Base-by-base conservation (phyloP, 2,888 invertebrate species). In the Parnassius smintheus region DNA sequence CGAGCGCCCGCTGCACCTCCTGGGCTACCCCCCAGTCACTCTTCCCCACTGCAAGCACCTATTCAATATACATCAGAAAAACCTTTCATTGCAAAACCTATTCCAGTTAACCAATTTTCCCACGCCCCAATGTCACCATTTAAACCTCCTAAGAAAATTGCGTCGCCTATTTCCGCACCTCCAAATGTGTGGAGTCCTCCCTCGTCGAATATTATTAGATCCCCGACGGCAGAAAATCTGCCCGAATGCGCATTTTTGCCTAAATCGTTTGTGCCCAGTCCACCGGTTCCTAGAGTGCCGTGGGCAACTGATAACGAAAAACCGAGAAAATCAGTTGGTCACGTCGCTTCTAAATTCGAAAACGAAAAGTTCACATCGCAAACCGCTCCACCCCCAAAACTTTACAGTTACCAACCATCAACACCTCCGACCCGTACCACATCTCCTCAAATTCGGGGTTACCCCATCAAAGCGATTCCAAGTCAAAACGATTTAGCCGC, bases 81-180 rank as follows among this genome's bases (percentile, higher is more conserved):
- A 69, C 91, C 92, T 51, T 91, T 93, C 62, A 85, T 88, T 25
- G 91, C 94, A 41, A 92, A 94, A 75, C 94, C 94, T 10, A 83
- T 93, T 51, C 93, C 93, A 2, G 92, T 95, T 0, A 95, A 95
- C 77, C 93, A 95, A 71, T 96, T 96, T 74, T 95, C 94, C 35
- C 96, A 96, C 77, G 96, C 95, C 0, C 95, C 95, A 0, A 93
- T 95, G 89, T 96, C 96, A 10, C 95, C 95, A 3, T 96, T 96
- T 75, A 94, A 94, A 69, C 96, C 95, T 1, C 92, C 90, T 65
- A 86, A 90, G 64, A 92, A 85, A 69, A 84, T 85, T 64, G 76
- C 76, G 42, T 91, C 86, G 9, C 91, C 91, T 4, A 82, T 78
- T 9, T 72, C 73, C 35, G 82, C 85, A 10, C 82, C 83, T 2